A percentile compares a stretch with the other conserved stretches of the same genome.
Conservation (phyloP, 1,140 invertebrate species). For the Meloidogyne exigua region DNA sequence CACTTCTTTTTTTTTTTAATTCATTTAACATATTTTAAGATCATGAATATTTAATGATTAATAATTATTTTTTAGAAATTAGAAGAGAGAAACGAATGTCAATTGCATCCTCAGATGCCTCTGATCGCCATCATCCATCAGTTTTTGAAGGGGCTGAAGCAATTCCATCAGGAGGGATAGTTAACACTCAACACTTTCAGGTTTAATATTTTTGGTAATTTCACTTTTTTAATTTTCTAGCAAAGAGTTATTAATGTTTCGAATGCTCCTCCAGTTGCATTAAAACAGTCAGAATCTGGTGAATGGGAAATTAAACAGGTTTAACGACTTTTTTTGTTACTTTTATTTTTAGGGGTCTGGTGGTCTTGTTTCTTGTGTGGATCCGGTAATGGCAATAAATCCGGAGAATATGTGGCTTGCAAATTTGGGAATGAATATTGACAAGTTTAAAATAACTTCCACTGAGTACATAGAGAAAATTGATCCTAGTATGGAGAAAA, state of each 20-base stretch:
- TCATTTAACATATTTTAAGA: too few species aligned
- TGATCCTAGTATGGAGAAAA: constrained; percentile 9
- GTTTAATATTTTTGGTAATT: background rate
- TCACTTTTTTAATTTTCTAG: constrained; percentile 28
- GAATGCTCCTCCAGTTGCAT: constrained; percentile 61
- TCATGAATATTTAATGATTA: too few species aligned
- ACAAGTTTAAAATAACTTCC: constrained; percentile 44
- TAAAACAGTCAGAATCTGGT: constrained; percentile 57
- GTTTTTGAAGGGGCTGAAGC: constrained; percentile 12
- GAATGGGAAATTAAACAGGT: constrained; percentile 63
- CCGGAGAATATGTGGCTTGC: constrained; percentile 63
- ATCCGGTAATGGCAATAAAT: constrained; percentile 62
- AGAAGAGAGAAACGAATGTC: constrained; percentile 30
- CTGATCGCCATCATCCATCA: constrained; percentile 10
- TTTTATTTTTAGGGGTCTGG: constrained; percentile 49
- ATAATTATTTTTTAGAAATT: constrained; percentile 34
- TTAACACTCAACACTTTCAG: constrained; percentile 22
- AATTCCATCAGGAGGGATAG: constrained; percentile 12
- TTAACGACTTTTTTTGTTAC: background rate
- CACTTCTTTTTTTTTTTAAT: too few species aligned
- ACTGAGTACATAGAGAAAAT: constrained; percentile 43
- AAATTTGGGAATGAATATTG: constrained; percentile 62
- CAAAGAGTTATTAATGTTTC: constrained; percentile 63
- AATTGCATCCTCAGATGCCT: constrained; percentile 5
- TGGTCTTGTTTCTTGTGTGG: constrained; percentile 61